Base-by-base conservation (phyloP, 2,797 vertebrate species). In the Pseudocheirus occidentalis region DNA sequence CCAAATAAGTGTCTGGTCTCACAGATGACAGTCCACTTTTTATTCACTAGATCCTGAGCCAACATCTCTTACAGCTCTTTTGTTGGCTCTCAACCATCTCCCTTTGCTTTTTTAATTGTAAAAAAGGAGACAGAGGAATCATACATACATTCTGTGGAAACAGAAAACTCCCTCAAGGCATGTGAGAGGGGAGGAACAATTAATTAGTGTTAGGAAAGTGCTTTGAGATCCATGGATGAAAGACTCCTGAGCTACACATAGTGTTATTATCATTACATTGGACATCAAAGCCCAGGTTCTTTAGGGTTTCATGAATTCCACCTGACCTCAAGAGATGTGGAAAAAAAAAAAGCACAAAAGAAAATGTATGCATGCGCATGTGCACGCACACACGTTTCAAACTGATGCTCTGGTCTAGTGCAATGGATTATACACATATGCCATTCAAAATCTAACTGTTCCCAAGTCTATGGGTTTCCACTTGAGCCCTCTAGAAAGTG, bases 171-270 rank as follows among this genome's bases (percentile, higher is more conserved):
- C 54, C 90, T 90, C 29, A 34, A 90, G 54, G 34, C 90, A 55
- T 53, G 29, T 31, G n/a, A 53, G 18, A 90, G 53, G 10, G 52
- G 52, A 53, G 54, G 54, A 29, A 90, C 28, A 90, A 55, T 53
- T 53, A 90, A 90, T 90, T 55, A 90, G 52, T 14, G 50, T 55
- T 53, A 55, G 52, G 90, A 90, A 31, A 31, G 90, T 90, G 29
- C 90, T 90, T 90, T n/a, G 90, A 90, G 50, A 90, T 90, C 54
- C 52, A 31, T 87, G 73, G 54, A 55, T 90, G 90, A 90, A 90
- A 90, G 90, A 55, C 53, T 90, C 90, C 90, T 90, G 53, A 55
- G 13, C 90, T 55, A n/a, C 13, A 34, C 12, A 55, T 28, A 55
- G 34, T n/a, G 53, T 90, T 54, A 90, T 90, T 90, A 90, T 53